phyloP scores from a whole-genome alignment of 1,140 invertebrate species.

The Drosophila nebulosa region DNA sequence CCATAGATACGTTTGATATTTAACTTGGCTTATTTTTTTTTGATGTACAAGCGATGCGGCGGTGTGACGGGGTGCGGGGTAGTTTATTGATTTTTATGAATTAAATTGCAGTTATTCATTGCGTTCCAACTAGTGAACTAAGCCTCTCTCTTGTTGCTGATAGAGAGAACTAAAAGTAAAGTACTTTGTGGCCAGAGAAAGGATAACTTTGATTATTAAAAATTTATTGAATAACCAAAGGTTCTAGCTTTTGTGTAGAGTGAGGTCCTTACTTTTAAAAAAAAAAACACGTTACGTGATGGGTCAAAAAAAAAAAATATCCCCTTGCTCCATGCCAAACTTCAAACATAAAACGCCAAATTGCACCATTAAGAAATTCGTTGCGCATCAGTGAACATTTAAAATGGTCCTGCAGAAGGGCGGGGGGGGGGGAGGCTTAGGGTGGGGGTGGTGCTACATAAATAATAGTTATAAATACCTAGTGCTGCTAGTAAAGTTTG shows the following conservation, averaged over 20 bases:
- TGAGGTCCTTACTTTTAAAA: too few relatives aligned
- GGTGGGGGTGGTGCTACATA: too few relatives aligned
- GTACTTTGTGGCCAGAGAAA: neutral
- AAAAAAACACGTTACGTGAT: slow-evolving; percentile 77
- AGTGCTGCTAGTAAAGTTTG: slow-evolving; percentile 77
- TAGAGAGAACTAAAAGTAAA: too few relatives aligned
- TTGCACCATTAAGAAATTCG: slow-evolving; percentile 81
- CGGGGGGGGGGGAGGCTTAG: slow-evolving; percentile 7
- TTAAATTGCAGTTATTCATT: slow-evolving; percentile 31
- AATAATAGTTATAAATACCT: slow-evolving; percentile 79
- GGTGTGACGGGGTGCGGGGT: neutral
- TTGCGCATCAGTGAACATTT: slow-evolving; percentile 80
- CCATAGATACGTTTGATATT: slow-evolving; percentile 15
- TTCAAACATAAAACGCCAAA: slow-evolving; percentile 80
- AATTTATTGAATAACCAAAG: neutral
- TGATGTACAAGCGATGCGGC: too few relatives aligned
- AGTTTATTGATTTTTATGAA: slow-evolving; percentile 35
- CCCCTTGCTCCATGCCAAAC: slow-evolving; percentile 71
- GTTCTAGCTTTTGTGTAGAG: slow-evolving; percentile 2
- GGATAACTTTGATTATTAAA: neutral
- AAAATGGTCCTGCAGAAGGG: slow-evolving; percentile 43
- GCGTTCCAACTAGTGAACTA: too few relatives aligned
- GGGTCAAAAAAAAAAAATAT: slow-evolving; percentile 67
- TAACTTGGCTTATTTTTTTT: slow-evolving; percentile 17
- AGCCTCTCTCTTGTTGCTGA: too few relatives aligned